Evolutionary conservation across 2,113 vertebrate genomes (phyloP), one percentile per base, ranked within the genome.

Genomic region (Xiphias gladius): DNA sequence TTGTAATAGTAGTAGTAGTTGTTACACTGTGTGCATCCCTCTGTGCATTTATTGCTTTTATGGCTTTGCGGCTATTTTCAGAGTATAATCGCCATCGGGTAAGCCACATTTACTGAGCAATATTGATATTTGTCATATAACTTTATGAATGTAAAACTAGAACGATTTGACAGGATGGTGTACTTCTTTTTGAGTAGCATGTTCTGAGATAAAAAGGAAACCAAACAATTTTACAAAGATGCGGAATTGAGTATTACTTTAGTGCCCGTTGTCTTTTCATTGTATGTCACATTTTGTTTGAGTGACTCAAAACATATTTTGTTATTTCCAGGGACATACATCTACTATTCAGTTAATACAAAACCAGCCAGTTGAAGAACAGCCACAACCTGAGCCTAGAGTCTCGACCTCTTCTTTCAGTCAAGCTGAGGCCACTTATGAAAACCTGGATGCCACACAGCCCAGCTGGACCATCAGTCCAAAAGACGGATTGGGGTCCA

Each of bases 381-480:
- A 50, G 17, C 20, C 26, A 43, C 79, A 1, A 1, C 12, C 30
- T 24, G 20, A 20, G 17, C 28, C 9, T 0, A 85, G 85, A 39
- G 11, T 0, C 52, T 90, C 83, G 0, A 35, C 2, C 0, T 85
- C 73, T 43, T 83, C 82, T 0, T 86, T 79, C 32, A 62, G 35
- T 54, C 43, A 66, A 6, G 32, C 61, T 1, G 84, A 91, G 2
- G 58, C 13, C 2, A 17, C 41, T 0, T 92, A 92, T 50, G 89
- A 90, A 66, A 92, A 91, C 0, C 35, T 87, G 17, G 76, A 79
- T 0, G 1, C 50, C 37, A 0, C 7, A 4, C 20, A 32, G 12
- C 12, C 17, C 37, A 5, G 26, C 43, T 64, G 59, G 32, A 39
- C 7, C 54, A 69, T 2, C 39, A 32, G n/a, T 48, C 52, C 41